Evolutionary conservation across 2,797 vertebrate genomes (phyloP).

Genomic region (Platyrinchus mystaceus): DNA sequence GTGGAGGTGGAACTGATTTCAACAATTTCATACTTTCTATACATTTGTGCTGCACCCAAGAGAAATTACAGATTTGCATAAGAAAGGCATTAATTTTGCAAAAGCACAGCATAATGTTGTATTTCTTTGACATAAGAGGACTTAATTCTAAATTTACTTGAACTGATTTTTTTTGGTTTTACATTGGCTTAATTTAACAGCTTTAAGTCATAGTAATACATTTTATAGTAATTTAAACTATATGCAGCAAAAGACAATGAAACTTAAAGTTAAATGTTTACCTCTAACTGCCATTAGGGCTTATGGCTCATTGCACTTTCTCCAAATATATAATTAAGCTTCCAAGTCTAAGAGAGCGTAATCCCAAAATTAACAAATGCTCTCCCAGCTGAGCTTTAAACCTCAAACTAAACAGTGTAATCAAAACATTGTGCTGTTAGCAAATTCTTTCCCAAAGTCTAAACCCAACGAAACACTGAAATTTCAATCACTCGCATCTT

Average conservation of each 20-base stretch:
- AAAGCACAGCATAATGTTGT: neutral
- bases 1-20: neutral
- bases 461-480: neutral
- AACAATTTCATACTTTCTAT: neutral
- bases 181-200: neutral
- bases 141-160: neutral
- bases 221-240: neutral
- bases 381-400: slow-evolving; percentile 25
- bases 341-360: neutral
- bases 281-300: neutral
- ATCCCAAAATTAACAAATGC: slow-evolving; percentile 35
- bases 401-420: slow-evolving; percentile 42
- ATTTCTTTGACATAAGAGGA: neutral
- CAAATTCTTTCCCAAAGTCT: slow-evolving; percentile 20
- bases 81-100: neutral
- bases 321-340: slow-evolving; percentile 1
- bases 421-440: slow-evolving; percentile 19
- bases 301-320: neutral
- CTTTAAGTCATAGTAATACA: neutral
- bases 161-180: neutral
- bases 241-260: neutral
- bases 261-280: slow-evolving; percentile 4
- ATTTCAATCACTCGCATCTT: neutral
- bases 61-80: neutral
- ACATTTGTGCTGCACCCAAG: neutral